Base-by-base conservation (phyloP, 2,797 vertebrate species). In the Acridotheres tristis region DNA sequence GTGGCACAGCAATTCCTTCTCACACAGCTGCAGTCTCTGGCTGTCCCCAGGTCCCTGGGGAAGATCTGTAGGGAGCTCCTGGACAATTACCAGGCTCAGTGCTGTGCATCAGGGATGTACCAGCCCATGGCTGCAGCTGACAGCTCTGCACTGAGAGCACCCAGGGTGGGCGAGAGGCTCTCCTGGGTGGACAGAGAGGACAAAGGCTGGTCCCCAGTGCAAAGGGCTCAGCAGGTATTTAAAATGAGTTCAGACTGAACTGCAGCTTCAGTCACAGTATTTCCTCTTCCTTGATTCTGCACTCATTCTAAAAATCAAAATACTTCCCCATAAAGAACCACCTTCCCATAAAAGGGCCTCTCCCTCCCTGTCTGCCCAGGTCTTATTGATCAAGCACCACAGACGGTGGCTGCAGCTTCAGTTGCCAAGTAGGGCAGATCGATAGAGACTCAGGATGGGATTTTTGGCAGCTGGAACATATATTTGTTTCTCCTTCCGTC, bases 381-480 rank as follows among this genome's bases (percentile, higher is more conserved):
- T 93, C 75, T 54, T 88, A 96, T 96, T 89, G 96, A 97, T 97
- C 93, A 80, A 29, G 63, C 86, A 36, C 90, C 85, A 88, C 82
- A 95, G 94, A 96, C 47, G 1, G 75, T 89, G 93, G 86, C 95
- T 96, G 94, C 86, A 85, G 94, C 81, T 76, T 40, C 69, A 86
- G 93, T 74, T 97, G 97, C 97, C 96, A 95, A 96, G 96, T 96
- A 96, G 97, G 95, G 84, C 97, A 95, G 96, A 96, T 97, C 96
- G 1, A 97, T 96, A 91, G 62, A 86, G 86, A 29, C 76, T 74
- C 80, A 89, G 62, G 67, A 54, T 79, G 85, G 91, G 89, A 85
- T 80, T 94, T 88, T 94, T 95, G 96, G 96, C 96, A 95, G 92
- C 93, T 93, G 81, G 91, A 80, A 67, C 85, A 25, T 87, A 16